Percentiles rank a stretch among this genome's conserved stretches.
Conservation (phyloP, 2,888 invertebrate genomes). For the Dasypogon diadema region DNA sequence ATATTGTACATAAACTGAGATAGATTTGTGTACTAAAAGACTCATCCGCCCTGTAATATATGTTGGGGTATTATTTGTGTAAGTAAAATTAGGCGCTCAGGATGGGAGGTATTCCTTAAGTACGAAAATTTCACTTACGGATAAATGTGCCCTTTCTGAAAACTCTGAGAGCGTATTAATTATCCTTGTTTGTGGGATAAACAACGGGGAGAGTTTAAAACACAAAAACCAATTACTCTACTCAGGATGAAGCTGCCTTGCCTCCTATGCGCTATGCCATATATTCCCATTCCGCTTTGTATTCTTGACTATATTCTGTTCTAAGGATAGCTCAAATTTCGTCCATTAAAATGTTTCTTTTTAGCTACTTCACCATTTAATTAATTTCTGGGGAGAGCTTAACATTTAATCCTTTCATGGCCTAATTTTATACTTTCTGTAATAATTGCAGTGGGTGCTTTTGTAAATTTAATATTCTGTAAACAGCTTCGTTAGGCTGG, state of each 20-base stretch:
- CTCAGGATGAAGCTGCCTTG: slow-evolving; percentile 36
- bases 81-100: slow-evolving; percentile 42
- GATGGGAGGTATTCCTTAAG: slow-evolving; percentile 38
- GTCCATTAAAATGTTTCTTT: slow-evolving; percentile 50
- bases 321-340: slow-evolving; percentile 24
- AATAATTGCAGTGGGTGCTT: slow-evolving; percentile 39
- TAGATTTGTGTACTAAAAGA: slow-evolving; percentile 44
- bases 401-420: slow-evolving; percentile 42
- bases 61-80: slow-evolving; percentile 52
- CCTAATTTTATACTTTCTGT: slow-evolving; percentile 36
- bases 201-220: slow-evolving; percentile 56
- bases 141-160: slow-evolving; percentile 47
- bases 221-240: slow-evolving; percentile 50
- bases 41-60: slow-evolving; percentile 50
- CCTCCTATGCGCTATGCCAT: not conserved
- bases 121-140: slow-evolving; percentile 34
- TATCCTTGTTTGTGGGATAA: slow-evolving; percentile 60
- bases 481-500: not conserved
- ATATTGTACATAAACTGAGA: slow-evolving; percentile 49
- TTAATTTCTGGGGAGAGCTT: slow-evolving; percentile 49
- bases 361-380: slow-evolving; percentile 47
- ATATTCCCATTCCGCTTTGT: slow-evolving; percentile 9
- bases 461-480: slow-evolving; percentile 25
- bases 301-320: not conserved
- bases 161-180: slow-evolving; percentile 58